Evolutionary conservation across 2,113 vertebrate genomes (phyloP), one percentile per base, ranked within the genome.

Genomic region (Thunnus maccoyii): DNA sequence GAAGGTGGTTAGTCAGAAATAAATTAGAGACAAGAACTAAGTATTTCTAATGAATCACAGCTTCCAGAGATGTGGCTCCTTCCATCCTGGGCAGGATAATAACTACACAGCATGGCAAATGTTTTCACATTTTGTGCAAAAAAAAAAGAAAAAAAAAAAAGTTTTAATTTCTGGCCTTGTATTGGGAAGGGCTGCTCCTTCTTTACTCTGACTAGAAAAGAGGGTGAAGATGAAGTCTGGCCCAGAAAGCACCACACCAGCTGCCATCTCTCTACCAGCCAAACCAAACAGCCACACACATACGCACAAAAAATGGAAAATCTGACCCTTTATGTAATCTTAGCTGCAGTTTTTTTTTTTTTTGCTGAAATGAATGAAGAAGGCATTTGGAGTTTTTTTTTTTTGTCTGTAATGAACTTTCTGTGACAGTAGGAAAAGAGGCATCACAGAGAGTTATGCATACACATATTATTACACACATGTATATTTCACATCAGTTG

Each of bases 251-350:
- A 27, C 65, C 65, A 68, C 44, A 73, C 62, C 85, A 88, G 86
- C 79, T 90, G 88, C 78, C 86, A 76, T 75, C 18, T 18, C 70
- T 75, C 54, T 70, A 47, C 56, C 78, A 61, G 91, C 91, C 92
- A 93, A 92, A 85, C 87, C 90, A 88, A 91, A 91, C 87, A 89
- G 85, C 76, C 88, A 77, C 89, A 87, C 82, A 85, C 70, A 86
- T 70, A 77, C 64, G 61, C 84, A 88, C 68, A 85, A 54, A 89
- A 72, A 72, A 72, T 67, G 88, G 89, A 91, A 92, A 92, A 80
- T 91, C 73, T 92, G 90, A 91, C 44, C 65, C 62, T 72, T 78
- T n/a, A 70, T 80, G 80, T 74, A 87, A 89, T 85, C 74, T 75
- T 74, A 91, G 76, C 82, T 82, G 58, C 60, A 78, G 81, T 36